A percentile compares a stretch with the other conserved stretches of the same genome.
These are phyloP conservation scores for rat (Rattus norvegicus) DNA, from an alignment of 2,113 vertebrate species.

Conservation along the genomic window DNA sequence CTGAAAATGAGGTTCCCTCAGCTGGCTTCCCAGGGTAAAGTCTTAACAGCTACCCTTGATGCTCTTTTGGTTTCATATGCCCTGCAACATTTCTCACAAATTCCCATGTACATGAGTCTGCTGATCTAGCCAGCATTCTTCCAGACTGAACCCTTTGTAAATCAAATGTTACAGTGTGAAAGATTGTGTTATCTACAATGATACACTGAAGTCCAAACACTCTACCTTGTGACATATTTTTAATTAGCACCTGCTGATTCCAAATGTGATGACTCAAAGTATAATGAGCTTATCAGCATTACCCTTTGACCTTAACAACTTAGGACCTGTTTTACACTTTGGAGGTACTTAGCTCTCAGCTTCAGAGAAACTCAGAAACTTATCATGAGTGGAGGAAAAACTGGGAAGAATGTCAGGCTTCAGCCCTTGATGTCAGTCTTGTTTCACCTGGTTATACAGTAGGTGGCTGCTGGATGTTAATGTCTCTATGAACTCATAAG, in stretches of 20 bases:
- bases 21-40: not conserved
- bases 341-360: not conserved
- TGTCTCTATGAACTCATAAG: not conserved
- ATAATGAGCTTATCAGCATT: not conserved
- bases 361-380: not conserved
- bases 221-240: not conserved
- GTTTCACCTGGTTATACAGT: not conserved
- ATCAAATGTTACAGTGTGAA: not conserved
- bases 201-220: not conserved
- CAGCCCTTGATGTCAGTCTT: not conserved
- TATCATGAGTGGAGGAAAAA: not conserved
- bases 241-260: constrained; percentile 13
- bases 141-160: not conserved
- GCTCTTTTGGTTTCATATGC: not conserved
- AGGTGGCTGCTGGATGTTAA: not conserved
- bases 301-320: not conserved
- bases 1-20: not conserved
- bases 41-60: not conserved
- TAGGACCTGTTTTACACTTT: not conserved
- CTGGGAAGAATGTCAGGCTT: not conserved
- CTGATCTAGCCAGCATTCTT: constrained; percentile 11
- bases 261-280: not conserved
- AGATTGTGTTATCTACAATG: not conserved
- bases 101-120: not conserved
- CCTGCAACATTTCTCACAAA: not conserved